phyloP scores from a whole-genome alignment of 2,113 vertebrate genomes.

The Alligator sinensis region DNA sequence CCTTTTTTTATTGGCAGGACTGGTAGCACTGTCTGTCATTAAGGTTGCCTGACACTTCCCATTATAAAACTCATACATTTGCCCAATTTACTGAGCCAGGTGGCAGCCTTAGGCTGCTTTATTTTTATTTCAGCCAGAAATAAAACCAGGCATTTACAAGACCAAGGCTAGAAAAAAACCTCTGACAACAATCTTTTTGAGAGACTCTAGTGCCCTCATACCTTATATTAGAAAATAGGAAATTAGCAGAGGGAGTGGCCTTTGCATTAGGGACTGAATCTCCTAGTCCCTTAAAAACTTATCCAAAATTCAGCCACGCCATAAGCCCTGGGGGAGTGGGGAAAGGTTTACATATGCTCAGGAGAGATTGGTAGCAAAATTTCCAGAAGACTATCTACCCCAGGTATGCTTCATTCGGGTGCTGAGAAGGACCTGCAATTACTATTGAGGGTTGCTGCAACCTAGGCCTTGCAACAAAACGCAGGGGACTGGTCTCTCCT shows the following conservation, averaged over 20 bases:
- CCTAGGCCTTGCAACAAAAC: too few relatives aligned
- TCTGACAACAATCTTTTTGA: neutral
- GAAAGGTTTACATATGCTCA: neutral
- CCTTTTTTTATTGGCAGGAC: neutral
- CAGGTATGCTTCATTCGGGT: too few relatives aligned
- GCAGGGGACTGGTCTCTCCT: too few relatives aligned
- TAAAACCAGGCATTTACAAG: neutral
- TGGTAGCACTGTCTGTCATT: neutral
- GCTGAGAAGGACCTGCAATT: too few relatives aligned
- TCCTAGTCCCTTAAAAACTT: neutral
- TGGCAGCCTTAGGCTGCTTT: neutral
- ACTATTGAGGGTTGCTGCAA: too few relatives aligned
- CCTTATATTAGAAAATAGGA: too few relatives aligned
- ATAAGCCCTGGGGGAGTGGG: neutral
- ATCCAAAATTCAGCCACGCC: neutral
- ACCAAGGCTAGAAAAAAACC: neutral
- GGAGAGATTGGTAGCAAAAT: neutral
- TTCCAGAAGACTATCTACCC: neutral
- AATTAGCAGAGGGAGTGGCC: too few relatives aligned
- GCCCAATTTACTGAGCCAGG: neutral
- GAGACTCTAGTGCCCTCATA: neutral
- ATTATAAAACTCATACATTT: constrained; percentile 1
- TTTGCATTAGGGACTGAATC: too few relatives aligned
- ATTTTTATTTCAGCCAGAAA: constrained; percentile 20
- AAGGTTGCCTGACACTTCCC: neutral